Conservation (phyloP, 1,140 invertebrate species). For the Anagrus nilaparvatae region DNA sequence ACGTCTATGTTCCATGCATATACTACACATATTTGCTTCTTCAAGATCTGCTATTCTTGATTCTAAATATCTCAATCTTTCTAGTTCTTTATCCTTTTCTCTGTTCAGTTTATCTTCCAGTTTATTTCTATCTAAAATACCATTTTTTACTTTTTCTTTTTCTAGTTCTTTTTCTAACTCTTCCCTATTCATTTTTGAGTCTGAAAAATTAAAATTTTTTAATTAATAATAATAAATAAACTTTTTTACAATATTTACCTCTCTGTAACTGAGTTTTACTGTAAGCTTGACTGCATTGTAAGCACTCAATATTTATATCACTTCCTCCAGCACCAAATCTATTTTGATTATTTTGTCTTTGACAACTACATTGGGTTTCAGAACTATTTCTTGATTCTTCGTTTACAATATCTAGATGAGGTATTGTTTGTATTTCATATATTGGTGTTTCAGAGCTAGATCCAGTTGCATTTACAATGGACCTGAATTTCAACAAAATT, state of each 20-base stretch:
- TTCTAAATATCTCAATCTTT: conserved; percentile 67
- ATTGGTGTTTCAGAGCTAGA: conserved; percentile 13
- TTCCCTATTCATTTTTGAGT: conserved; percentile 10
- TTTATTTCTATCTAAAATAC: conserved; percentile 18
- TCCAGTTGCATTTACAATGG: not conserved
- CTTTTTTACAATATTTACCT: no score
- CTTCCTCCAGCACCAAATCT: conserved; percentile 17
- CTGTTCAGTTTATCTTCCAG: conserved; percentile 37
- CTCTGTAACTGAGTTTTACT: conserved; percentile 13
- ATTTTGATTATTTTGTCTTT: conserved; percentile 9
- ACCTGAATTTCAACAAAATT: no score
- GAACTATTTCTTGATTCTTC: not conserved
- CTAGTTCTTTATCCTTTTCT: conserved; percentile 37
- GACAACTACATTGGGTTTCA: conserved; percentile 1
- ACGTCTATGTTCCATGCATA: conserved; percentile 67
- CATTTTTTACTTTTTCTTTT: conserved; percentile 18
- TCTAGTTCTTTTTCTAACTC: conserved; percentile 14
- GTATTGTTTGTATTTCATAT: conserved; percentile 18
- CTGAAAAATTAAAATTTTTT: conserved; percentile 4
- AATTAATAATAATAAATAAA: conserved; percentile 1
- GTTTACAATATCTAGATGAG: conserved; percentile 10
- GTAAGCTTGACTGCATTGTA: conserved; percentile 17
- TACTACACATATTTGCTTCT: conserved; percentile 68
- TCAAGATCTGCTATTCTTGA: conserved; percentile 80
- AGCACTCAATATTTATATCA: conserved; percentile 15